Conservation (phyloP, 2,888 invertebrate species). For the Agonopterix heracliana region DNA sequence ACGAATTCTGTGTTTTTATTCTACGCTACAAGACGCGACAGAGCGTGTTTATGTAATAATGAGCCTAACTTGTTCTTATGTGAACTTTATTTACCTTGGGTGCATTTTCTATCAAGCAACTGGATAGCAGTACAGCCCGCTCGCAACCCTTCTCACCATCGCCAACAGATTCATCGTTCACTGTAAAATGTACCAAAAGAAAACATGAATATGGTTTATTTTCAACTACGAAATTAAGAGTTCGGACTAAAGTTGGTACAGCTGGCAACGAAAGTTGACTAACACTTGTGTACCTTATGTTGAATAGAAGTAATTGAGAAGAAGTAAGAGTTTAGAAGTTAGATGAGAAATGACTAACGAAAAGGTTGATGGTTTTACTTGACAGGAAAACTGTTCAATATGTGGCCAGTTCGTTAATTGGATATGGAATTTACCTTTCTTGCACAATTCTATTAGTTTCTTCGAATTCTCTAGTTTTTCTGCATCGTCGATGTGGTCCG, state of each 20-base stretch:
- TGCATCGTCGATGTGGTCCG: slow-evolving; percentile 43
- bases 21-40: no score
- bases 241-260: no score
- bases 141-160: slow-evolving; percentile 60
- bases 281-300: no score
- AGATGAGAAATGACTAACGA: no score
- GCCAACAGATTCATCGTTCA: slow-evolving; percentile 44
- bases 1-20: no score
- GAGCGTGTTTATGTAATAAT: no score
- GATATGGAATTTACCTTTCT: slow-evolving; percentile 29
- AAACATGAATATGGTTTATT: background rate
- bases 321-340: no score
- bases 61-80: no score
- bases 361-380: no score
- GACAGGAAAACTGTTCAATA: background rate
- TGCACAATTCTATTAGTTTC: slow-evolving; percentile 51
- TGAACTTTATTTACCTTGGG: slow-evolving; percentile 35
- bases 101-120: slow-evolving; percentile 50
- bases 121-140: slow-evolving; percentile 44
- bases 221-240: no score
- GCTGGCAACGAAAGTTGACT: no score
- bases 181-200: slow-evolving; percentile 27
- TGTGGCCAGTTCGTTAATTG: background rate
- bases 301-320: no score
- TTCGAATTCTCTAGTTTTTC: slow-evolving; percentile 42